Base-by-base conservation (phyloP, 2,113 vertebrate genomes). In the Xenus cinereus region DNA sequence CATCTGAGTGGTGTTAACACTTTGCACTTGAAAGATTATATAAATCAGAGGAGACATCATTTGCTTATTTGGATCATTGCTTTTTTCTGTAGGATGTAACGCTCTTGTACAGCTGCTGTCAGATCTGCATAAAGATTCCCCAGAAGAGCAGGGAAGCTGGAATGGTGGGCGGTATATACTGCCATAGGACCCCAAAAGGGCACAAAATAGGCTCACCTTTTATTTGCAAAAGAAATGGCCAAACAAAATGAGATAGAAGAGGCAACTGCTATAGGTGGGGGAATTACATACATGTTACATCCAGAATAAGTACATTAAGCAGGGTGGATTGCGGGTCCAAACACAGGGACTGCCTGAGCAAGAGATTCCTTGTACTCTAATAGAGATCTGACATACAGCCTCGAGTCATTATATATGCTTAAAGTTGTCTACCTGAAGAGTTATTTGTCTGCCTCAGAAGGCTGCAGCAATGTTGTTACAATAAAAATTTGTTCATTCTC, bases 151-250 rank as follows among this genome's bases (percentile, higher is more conserved):
- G 35, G 27, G 43, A 39, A 8, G 41, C 1, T 10, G 72, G 20
- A 66, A 62, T 2, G 15, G 24, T 53, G 37, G 14, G 12, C 6
- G 43, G 8, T 4, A 21, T 1, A 1, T 2, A 28, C 26, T 10
- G 7, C 56, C 64, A 10, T 0, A 19, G 24, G 5, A 57, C 9
- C 48, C 54, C 37, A 63, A 21, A 82, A 5, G 19, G 26, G 10
- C 28, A 12, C 7, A 11, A 8, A 4, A 3, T 0, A 22, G 41
- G 14, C 28, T 41, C 45, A 5, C 14, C 1, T 16, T 86, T 41
- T 18, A 28, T 26, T 30, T 57, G 28, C 32, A 28, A 21, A 59
- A 57, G 32, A 86, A 46, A n/a, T 17, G 13, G 3, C 9, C 37
- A 19, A 45, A 43, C 4, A 22, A 32, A 4, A 6, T 0, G 11